phyloP scores from a whole-genome alignment of 2,797 vertebrate genomes.

The Lepus oiostolus region DNA sequence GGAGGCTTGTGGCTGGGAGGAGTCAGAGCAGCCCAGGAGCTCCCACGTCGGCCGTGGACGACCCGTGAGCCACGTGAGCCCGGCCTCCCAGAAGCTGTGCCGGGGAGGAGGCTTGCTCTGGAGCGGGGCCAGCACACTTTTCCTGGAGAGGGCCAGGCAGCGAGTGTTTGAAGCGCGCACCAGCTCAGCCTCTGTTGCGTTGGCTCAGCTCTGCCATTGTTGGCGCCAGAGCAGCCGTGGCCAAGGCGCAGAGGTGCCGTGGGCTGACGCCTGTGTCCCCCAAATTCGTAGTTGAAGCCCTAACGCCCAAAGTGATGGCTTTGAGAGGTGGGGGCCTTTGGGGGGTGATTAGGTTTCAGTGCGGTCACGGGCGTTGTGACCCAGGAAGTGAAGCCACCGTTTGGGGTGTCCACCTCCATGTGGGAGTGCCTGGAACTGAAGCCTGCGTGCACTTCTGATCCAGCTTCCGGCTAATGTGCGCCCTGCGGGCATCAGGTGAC shows the following conservation, averaged over 20 bases:
- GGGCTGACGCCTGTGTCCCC: background rate
- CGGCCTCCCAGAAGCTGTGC: background rate
- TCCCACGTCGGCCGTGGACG: background rate
- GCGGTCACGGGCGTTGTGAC: no score
- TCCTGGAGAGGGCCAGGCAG: background rate
- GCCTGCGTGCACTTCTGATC: no score
- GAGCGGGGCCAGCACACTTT: background rate
- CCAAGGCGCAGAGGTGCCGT: rapidly evolving
- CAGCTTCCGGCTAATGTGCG: no score
- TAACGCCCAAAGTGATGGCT: rapidly evolving
- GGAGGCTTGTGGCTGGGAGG: rapidly evolving
- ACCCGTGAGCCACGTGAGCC: no score
- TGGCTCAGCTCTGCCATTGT: rapidly evolving
- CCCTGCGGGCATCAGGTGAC: no score
- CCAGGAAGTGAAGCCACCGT: no score
- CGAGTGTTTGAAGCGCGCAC: no score
- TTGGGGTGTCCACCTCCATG: no score
- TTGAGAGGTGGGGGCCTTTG: background rate
- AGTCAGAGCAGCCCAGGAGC: background rate
- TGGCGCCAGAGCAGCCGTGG: rapidly evolving
- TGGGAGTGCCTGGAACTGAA: no score
- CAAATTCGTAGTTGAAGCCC: background rate
- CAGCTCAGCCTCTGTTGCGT: no score
- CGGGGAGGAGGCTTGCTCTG: background rate
- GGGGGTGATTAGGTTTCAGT: no score